A percentile compares a stretch with the other conserved stretches of the same genome.
Conservation (phyloP, 2,888 invertebrate species). For the Alitta virens region DNA sequence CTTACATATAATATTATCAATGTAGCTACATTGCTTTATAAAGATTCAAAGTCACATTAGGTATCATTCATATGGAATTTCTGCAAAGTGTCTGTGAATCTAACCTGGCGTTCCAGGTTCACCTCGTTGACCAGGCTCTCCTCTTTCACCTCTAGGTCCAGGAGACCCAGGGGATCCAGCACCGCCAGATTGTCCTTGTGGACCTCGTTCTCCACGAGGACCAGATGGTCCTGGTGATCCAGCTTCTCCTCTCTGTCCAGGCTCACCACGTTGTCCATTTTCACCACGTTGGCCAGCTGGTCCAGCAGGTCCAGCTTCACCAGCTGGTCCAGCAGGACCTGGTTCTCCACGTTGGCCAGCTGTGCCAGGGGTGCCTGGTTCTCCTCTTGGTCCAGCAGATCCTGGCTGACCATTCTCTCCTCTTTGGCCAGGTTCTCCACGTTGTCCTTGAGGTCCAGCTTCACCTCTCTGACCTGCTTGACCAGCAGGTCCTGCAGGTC, state of each 20-base stretch:
- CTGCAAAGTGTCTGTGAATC: not conserved
- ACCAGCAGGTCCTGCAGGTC: slow-evolving; percentile 13
- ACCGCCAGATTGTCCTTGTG: slow-evolving; percentile 3
- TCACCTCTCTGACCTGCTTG: slow-evolving; percentile 7
- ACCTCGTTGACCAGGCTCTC: slow-evolving; percentile 25
- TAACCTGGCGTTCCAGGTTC: slow-evolving; percentile 16
- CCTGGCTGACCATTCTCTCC: slow-evolving; percentile 25
- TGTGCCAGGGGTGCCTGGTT: slow-evolving; percentile 3
- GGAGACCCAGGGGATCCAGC: slow-evolving; percentile 30
- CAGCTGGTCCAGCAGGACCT: slow-evolving; percentile 19
- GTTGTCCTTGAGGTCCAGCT: not conserved
- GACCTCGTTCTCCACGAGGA: slow-evolving; percentile 10
- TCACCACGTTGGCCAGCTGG: slow-evolving; percentile 19
- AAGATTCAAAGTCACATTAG: too few species aligned
- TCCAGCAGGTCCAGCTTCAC: slow-evolving; percentile 20
- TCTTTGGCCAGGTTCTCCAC: slow-evolving; percentile 22
- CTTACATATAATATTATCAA: too few species aligned
- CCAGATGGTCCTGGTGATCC: slow-evolving; percentile 19
- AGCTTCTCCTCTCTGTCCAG: slow-evolving; percentile 22
- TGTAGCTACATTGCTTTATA: too few species aligned
- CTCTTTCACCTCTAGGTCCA: slow-evolving; percentile 21
- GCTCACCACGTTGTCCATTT: slow-evolving; percentile 24
- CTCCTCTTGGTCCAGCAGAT: not conserved
- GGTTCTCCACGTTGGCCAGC: slow-evolving; percentile 17
- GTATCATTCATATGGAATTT: too few species aligned